These are phyloP conservation scores for Melanchra persicariae DNA, from an alignment of 2,888 invertebrate species.

Conservation along the genomic window DNA sequence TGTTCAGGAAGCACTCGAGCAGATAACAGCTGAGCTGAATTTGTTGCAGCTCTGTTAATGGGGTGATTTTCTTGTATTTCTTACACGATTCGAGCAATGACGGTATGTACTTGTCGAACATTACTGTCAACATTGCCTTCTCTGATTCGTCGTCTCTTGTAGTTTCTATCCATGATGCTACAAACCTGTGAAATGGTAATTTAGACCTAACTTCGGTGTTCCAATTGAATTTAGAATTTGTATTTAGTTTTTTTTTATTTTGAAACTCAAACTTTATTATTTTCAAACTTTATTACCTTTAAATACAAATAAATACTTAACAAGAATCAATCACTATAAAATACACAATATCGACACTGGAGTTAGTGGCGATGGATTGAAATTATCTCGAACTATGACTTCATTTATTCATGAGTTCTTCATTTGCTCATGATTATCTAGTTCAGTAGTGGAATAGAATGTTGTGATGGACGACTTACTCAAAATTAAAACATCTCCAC, in stretches of 20 bases:
- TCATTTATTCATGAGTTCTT: too few species aligned
- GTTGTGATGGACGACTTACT: background rate
- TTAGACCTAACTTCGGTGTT: background rate
- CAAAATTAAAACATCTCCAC: background rate
- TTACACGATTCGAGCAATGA: conserved; percentile 94
- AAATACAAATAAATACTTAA: too few species aligned
- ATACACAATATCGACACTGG: too few species aligned
- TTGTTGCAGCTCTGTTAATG: conserved; percentile 97
- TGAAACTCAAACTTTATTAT: too few species aligned
- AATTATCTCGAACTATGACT: background rate
- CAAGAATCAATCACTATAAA: too few species aligned
- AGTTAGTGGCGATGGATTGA: background rate
- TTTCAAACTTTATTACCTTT: too few species aligned
- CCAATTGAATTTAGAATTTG: too few species aligned
- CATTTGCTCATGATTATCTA: too few species aligned
- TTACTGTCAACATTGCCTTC: conserved; percentile 94
- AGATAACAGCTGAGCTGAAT: conserved; percentile 96
- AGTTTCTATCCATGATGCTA: conserved; percentile 97
- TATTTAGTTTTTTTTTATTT: too few species aligned
- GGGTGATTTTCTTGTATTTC: conserved; percentile 97
- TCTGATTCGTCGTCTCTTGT: conserved; percentile 93
- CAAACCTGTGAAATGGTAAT: conserved; percentile 90
- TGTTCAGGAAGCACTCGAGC: conserved; percentile 95
- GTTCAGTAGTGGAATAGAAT: too few species aligned
- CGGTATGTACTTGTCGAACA: conserved; percentile 98